phyloP scores from a whole-genome alignment of 2,797 vertebrate genomes.

The Pyrocephalus nanus region DNA sequence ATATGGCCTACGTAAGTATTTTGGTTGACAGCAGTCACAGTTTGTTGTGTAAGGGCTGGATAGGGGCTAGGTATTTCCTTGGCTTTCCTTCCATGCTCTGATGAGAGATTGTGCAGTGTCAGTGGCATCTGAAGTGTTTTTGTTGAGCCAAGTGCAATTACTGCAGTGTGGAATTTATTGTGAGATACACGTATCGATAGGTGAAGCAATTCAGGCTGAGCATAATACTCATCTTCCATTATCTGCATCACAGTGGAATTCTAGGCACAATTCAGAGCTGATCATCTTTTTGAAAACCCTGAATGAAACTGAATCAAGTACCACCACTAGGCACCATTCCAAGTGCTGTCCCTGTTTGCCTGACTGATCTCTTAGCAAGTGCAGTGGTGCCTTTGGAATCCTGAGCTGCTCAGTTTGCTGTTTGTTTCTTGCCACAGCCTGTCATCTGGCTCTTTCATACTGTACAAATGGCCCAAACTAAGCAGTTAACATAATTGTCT shows the following conservation, averaged over 20 bases:
- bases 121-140: neutral
- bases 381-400: neutral
- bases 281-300: neutral
- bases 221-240: neutral
- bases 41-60: neutral
- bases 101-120: neutral
- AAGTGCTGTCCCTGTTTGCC: neutral
- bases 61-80: neutral
- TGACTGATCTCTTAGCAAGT: neutral
- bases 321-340: neutral
- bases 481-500: neutral
- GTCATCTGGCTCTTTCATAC: neutral
- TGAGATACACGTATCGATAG: accelerated
- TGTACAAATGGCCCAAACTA: neutral
- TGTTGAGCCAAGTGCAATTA: neutral
- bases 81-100: neutral
- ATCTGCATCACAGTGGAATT: neutral
- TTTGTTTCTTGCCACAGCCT: neutral
- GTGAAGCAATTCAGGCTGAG: neutral
- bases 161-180: neutral
- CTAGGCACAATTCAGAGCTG: neutral
- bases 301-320: neutral
- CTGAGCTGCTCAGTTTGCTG: neutral
- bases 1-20: slow-evolving; percentile 95
- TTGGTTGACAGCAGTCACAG: neutral